Conservation (phyloP, 2,888 invertebrate genomes). For the Dioctria rufipes region DNA sequence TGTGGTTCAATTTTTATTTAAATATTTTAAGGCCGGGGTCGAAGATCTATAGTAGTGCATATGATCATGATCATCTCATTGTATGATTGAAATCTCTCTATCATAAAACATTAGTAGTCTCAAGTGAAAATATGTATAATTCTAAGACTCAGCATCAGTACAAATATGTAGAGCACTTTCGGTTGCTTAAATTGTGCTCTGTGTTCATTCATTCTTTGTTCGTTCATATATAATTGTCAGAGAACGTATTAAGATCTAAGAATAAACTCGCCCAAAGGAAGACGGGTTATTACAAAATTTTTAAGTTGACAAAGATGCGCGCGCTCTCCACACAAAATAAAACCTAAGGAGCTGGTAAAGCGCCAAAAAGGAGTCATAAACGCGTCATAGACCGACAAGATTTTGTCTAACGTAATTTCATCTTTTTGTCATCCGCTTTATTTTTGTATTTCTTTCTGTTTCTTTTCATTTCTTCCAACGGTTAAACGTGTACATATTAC, state of each 20-base stretch:
- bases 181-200: neutral
- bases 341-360: constrained; percentile 23
- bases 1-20: neutral
- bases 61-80: constrained; percentile 7
- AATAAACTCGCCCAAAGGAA: constrained; percentile 17
- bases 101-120: neutral
- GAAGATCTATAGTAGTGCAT: constrained; percentile 30
- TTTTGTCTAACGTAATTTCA: neutral
- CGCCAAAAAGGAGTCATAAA: constrained; percentile 44
- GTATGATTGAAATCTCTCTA: neutral
- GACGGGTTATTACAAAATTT: constrained; percentile 23
- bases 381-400: constrained; percentile 24
- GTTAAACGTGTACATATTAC: no score
- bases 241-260: constrained; percentile 24
- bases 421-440: neutral
- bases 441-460: neutral
- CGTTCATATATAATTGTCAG: neutral
- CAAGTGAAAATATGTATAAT: neutral
- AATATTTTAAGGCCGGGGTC: constrained; percentile 45
- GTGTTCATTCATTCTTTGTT: constrained; percentile 43
- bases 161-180: constrained; percentile 3
- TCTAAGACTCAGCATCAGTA: neutral
- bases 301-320: constrained; percentile 1
- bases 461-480: no score
- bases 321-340: neutral